Conservation (phyloP, 2,888 invertebrate species). For the Lathronympha strigana region DNA sequence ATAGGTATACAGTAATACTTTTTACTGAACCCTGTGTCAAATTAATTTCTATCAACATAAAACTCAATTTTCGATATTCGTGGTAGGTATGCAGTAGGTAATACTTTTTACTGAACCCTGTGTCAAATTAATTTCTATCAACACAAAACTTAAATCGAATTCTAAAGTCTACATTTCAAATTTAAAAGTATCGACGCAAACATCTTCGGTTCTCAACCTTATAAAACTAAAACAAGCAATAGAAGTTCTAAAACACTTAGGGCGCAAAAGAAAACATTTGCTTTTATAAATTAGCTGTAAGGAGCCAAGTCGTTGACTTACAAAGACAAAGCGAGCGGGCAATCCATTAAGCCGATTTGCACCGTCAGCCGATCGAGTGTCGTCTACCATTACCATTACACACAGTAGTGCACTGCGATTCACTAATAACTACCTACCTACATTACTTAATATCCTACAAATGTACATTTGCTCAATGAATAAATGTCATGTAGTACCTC, state of each 20-base stretch:
- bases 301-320: slow-evolving; percentile 37
- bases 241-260: slow-evolving; percentile 3
- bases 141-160: not conserved
- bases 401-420: slow-evolving; percentile 12
- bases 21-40: no score
- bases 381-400: not conserved
- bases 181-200: not conserved
- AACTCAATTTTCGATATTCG: no score
- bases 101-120: no score
- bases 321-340: slow-evolving; percentile 51
- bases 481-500: no score
- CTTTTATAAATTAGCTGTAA: slow-evolving; percentile 15
- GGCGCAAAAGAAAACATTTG: slow-evolving; percentile 17
- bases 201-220: not conserved
- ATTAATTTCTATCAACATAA: no score
- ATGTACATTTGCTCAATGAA: no score
- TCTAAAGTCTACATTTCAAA: not conserved
- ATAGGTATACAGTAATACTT: no score
- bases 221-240: slow-evolving; percentile 4
- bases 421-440: no score
- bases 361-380: no score
- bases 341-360: slow-evolving; percentile 66
- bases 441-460: no score
- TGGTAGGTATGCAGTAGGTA: no score
- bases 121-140: no score